Conservation (phyloP, 2,888 invertebrate genomes). For the Drosophila seclusa region DNA sequence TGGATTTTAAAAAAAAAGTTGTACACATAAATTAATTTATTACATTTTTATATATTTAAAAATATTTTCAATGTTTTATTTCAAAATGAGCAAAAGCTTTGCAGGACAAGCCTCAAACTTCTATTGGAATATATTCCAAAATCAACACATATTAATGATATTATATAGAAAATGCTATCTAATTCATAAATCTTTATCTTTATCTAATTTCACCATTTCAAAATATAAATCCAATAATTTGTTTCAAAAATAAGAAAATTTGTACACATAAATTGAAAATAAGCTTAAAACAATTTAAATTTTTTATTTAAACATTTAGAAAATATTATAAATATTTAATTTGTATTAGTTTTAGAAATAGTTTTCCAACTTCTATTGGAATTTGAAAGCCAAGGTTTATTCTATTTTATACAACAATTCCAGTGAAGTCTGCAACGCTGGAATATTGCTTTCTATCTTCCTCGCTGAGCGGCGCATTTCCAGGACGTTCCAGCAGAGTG, state of each 20-base stretch:
- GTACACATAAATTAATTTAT: neutral
- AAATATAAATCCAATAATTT: neutral
- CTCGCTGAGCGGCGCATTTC: slow-evolving; percentile 89
- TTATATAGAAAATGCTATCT: neutral
- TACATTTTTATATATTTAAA: neutral
- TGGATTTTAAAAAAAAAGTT: neutral
- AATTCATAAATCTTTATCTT: neutral
- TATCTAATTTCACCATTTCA: neutral
- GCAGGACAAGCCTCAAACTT: neutral
- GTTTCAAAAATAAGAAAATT: neutral
- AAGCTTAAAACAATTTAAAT: neutral
- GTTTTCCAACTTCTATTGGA: neutral
- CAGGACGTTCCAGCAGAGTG: slow-evolving; percentile 91
- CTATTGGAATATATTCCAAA: neutral
- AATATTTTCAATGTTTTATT: neutral
- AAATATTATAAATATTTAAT: neutral
- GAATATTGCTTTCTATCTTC: slow-evolving; percentile 87
- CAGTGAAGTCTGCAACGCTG: slow-evolving; percentile 87
- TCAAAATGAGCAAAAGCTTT: neutral
- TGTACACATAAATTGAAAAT: neutral
- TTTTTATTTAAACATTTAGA: neutral
- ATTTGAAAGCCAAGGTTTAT: neutral
- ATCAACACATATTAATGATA: neutral
- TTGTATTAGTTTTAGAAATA: neutral
- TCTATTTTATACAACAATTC: neutral